Evolutionary conservation across 1,140 invertebrate genomes (phyloP), one percentile per base, ranked within the genome.

Genomic region (Amyelois transitella): DNA sequence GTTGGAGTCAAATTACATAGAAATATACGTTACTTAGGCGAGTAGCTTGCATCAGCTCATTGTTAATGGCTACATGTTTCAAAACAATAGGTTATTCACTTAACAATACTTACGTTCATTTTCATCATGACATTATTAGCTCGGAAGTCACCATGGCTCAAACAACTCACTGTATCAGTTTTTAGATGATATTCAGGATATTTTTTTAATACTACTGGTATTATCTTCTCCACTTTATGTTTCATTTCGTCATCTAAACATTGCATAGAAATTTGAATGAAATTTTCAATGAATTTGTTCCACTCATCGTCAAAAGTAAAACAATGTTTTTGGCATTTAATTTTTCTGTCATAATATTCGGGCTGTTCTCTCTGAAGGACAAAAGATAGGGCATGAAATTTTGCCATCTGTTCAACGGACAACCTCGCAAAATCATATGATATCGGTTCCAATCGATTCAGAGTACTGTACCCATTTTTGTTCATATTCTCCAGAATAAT

Each of bases 301-400:
- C 32, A 63, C 18, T 58, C 44, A 6, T 73, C 60, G 19, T 66
- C 55, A 20, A 50, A 60, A 22, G 45, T 43, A n/a, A 60, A 20
- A 4, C 44, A 28, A 8, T 50, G 7, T 43, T 57, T 51, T 10
- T 64, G 47, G 12, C 21, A 48, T 60, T 58, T 58, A 17, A 83
- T 61, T 32, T 75, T 72, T 1, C 38, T 44, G 2, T 80, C 54
- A 48, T 71, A 86, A 59, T 72, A 86, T 21, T 68, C 58, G 0
- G 72, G 72, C 18, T 44, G 59, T 55, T 45, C 66, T 8, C 62
- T 65, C 51, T 79, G 53, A 21, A 82, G 43, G 10, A 70, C 74
- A 32, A 75, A 81, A 5, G 78, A 74, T n/a, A 86, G 28, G 0
- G 56, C 64, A 53, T 86, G 82, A 43, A 86, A 74, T 61, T 67